Conservation (phyloP, 2,797 vertebrate species). For the Poecilia gillii region DNA sequence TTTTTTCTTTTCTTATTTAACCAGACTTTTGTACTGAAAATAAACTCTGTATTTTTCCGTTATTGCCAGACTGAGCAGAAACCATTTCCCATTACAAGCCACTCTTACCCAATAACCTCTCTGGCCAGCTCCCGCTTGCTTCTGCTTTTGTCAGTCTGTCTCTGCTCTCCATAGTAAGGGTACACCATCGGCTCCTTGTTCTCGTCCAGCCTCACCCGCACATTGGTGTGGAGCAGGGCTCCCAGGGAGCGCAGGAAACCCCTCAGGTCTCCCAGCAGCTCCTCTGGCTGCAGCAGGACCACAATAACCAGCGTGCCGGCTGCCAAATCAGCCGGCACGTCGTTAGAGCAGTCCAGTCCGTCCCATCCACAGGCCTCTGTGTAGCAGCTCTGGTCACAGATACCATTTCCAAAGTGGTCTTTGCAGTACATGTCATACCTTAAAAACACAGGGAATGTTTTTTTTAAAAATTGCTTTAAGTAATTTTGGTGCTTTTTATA, state of each 20-base stretch:
- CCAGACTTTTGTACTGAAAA: not conserved
- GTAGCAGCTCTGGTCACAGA: constrained; percentile 92
- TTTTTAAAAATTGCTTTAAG: constrained; percentile 27
- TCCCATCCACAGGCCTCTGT: constrained; percentile 94
- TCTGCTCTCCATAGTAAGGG: constrained; percentile 79
- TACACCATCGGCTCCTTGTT: constrained; percentile 87
- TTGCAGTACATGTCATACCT: constrained; percentile 93
- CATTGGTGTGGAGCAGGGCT: constrained; percentile 88
- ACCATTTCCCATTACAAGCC: not conserved
- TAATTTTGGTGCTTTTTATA: not conserved
- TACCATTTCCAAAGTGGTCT: constrained; percentile 88
- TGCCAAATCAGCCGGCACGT: constrained; percentile 80
- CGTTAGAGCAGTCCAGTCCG: constrained; percentile 87
- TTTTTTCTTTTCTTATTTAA: not conserved
- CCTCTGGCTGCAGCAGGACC: constrained; percentile 88
- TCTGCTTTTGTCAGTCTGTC: constrained; percentile 42
- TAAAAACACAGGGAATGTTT: constrained; percentile 39
- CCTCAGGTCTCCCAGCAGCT: constrained; percentile 85
- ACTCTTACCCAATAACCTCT: constrained; percentile 74
- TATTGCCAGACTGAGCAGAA: not conserved
- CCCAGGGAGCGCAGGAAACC: constrained; percentile 90
- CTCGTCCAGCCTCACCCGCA: constrained; percentile 84
- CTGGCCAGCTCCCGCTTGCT: constrained; percentile 83
- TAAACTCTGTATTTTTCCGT: not conserved
- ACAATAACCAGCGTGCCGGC: constrained; percentile 89